phyloP scores from a whole-genome alignment of 2,113 vertebrate genomes.

The Verasper variegatus region DNA sequence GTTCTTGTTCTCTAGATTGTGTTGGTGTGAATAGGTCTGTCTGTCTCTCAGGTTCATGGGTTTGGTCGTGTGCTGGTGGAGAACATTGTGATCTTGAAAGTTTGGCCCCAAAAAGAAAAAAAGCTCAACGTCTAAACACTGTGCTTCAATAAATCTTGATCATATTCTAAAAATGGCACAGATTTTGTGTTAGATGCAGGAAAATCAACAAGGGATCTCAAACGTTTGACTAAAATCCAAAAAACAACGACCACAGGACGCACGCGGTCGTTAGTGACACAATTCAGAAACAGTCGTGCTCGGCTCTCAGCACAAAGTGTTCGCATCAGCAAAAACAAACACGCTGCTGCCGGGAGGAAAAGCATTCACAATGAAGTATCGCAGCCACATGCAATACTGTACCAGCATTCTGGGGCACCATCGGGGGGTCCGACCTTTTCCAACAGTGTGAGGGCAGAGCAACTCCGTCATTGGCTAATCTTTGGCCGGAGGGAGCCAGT shows the following conservation, averaged over 20 bases:
- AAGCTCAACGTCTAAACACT: background rate
- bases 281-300: slow-evolving; percentile 71
- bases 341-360: slow-evolving; percentile 70
- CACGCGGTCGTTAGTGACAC: slow-evolving; percentile 37
- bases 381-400: slow-evolving; percentile 67
- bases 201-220: background rate
- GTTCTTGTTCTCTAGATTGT: slow-evolving; percentile 64
- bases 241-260: slow-evolving; percentile 42
- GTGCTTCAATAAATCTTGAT: background rate
- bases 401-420: slow-evolving; percentile 73
- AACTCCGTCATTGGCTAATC: slow-evolving; percentile 67
- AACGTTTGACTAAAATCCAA: slow-evolving; percentile 19
- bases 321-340: slow-evolving; percentile 81
- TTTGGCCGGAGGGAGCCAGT: slow-evolving; percentile 62
- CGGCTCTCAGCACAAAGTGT: slow-evolving; percentile 79
- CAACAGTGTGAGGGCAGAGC: slow-evolving; percentile 50
- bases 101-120: background rate
- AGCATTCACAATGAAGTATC: slow-evolving; percentile 78
- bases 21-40: slow-evolving; percentile 59
- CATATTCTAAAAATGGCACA: background rate
- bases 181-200: background rate
- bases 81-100: slow-evolving; percentile 10
- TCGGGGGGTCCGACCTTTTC: slow-evolving; percentile 62
- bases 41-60: slow-evolving; percentile 39
- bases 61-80: background rate